Base-by-base conservation (phyloP, 2,888 invertebrate genomes). In the Epinotia ramella region DNA sequence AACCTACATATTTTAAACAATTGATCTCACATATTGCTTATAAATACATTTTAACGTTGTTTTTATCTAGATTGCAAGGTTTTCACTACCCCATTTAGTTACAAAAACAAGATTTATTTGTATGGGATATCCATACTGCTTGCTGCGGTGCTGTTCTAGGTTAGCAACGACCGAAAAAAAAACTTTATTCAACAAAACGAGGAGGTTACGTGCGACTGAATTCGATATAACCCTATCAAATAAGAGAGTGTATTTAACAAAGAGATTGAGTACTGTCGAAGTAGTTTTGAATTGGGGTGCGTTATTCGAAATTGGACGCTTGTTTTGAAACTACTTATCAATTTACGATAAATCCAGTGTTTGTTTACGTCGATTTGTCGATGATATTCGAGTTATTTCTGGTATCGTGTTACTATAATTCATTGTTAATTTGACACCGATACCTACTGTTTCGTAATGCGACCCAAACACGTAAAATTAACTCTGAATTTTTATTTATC, bases 111-210 rank as follows among this genome's bases (percentile, higher is more conserved):
- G 13, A 60, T 59, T 46, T 65, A 7, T 60, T 65, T 49, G 70
- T 65, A 65, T 65, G 53, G 13, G 18, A 20, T 64, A 11, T n/a
- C 57, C 49, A 24, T 75, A 75, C 74, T 75, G 74, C 7, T 57
- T 60, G 13, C 46, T 69, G 6, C 7, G 2, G 49, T 11, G n/a
- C 84, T 88, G 86, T 81, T 84, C 87, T 84, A 79, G 77, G 82
- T 85, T 82, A 86, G 86, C 83, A 85, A 84, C 85, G 85, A 65
- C 84, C 81, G 84, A 85, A 84, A 88, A 89, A 89, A 91, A 89
- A 89, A 84, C 84, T 83, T 67, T 64, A 70, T 73, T 84, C 84
- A 85, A 88, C 86, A 91, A 92, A 92, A 92, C 93, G 92, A 91
- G 91, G 88, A 90, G 92, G 91, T 89, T 88, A 86, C 83, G 82